Base-by-base conservation (phyloP, 2,888 invertebrate genomes). In the Dryobotodes eremita region DNA sequence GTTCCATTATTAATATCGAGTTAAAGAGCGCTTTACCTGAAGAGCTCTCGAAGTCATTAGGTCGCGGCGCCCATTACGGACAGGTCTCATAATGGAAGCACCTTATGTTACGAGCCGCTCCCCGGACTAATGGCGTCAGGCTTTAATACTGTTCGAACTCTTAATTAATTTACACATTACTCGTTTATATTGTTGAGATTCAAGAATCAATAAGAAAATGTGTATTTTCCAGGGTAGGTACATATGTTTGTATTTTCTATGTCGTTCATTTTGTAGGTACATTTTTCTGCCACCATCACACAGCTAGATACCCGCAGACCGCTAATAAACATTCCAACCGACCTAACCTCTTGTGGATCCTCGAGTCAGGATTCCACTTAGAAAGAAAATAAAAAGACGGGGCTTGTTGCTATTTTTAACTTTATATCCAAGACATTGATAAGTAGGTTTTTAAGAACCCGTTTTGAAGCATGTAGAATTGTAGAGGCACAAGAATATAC, bases 1-100 rank as follows among this genome's bases (percentile, higher is more conserved):
- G 90, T 88, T 89, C 90, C 90, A 92, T 92, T 92, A 93, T 93
- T 94, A 94, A 93, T 93, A 93, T 92, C 89, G 89, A 93, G 92
- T 93, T 93, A 92, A 93, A 92, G 92, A 92, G 92, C 91, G 90
- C 91, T 92, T 90, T 93, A 92, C 93, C 92, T 94, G 92, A 89
- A 93, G 92, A 90, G 93, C 92, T 91, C 93, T 92, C 90, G 89
- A 90, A 90, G 91, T 91, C 92, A 93, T 94, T 94, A 93, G 92
- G 91, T 90, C 90, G 92, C 89, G 91, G 89, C 89, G 88, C 90
- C 93, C 92, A 93, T 94, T 93, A 94, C 90, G 91, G 91, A 91
- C 91, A 91, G 86, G 83, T 86, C 91, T 90, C 91, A 91, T 95
- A 94, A 94, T 95, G 91, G 92, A 92, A 90, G 90, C 91, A 90